phyloP scores from a whole-genome alignment of 2,888 invertebrate species.

The Sarcophaga rosellei region DNA sequence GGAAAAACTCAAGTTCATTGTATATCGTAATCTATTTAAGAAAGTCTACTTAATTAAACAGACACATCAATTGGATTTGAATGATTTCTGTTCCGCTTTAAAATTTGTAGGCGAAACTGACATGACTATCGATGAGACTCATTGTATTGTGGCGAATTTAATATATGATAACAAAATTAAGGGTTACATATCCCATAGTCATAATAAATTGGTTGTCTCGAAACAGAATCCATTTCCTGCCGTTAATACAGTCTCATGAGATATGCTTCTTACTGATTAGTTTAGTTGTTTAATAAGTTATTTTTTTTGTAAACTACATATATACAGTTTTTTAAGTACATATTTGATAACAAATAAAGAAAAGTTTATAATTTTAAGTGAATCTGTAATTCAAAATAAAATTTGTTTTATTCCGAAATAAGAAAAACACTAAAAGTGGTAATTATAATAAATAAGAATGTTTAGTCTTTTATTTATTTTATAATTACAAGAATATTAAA shows the following conservation, averaged over 20 bases:
- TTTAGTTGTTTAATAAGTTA: background rate
- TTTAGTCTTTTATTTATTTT: background rate
- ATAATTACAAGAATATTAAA: background rate
- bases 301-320: background rate
- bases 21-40: constrained; percentile 97
- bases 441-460: background rate
- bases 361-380: background rate
- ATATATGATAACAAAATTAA: constrained; percentile 98
- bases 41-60: constrained; percentile 90
- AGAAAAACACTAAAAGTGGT: background rate
- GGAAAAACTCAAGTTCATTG: constrained; percentile 96
- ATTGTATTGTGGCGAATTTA: constrained; percentile 97
- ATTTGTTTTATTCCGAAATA: constrained; percentile 13
- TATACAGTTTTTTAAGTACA: constrained; percentile 4
- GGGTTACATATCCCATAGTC: constrained; percentile 98
- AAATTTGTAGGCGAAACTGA: constrained; percentile 91
- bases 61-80: constrained; percentile 94
- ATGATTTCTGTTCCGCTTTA: constrained; percentile 90
- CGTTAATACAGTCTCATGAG: constrained; percentile 84
- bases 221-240: constrained; percentile 98
- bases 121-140: constrained; percentile 96
- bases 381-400: constrained; percentile 24
- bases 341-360: background rate
- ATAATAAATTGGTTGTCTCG: constrained; percentile 98
- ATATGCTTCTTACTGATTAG: constrained; percentile 61